A percentile compares a stretch with the other conserved stretches of the same genome.
Conservation (phyloP, 2,888 invertebrate genomes). For the Drosophila subsilvestris region DNA sequence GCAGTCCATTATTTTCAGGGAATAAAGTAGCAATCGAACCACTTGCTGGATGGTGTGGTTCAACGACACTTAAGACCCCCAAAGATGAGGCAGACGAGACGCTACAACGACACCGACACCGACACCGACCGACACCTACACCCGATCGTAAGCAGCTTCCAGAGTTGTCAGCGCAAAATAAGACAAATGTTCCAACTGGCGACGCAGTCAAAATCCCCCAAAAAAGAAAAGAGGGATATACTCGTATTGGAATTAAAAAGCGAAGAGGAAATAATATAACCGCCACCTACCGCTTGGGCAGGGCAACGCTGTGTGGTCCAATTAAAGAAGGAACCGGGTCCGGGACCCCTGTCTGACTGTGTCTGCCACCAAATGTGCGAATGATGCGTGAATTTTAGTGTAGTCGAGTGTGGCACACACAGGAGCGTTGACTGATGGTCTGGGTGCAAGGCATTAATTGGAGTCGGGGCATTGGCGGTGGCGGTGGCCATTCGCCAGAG, state of each 20-base stretch:
- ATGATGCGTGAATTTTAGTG: slow-evolving; percentile 82
- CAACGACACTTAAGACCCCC: slow-evolving; percentile 65
- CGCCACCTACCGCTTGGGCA: slow-evolving; percentile 42
- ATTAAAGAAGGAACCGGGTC: slow-evolving; percentile 77
- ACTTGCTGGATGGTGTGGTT: slow-evolving; percentile 52
- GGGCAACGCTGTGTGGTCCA: slow-evolving; percentile 79
- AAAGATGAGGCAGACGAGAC: slow-evolving; percentile 26
- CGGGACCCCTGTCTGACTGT: slow-evolving; percentile 50
- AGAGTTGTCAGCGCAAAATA: slow-evolving; percentile 79
- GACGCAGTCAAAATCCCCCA: slow-evolving; percentile 50
- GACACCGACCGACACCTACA: slow-evolving; percentile 53
- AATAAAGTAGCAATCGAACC: slow-evolving; percentile 54
- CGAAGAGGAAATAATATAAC: slow-evolving; percentile 11
- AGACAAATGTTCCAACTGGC: slow-evolving; percentile 76
- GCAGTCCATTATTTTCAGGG: slow-evolving; percentile 15
- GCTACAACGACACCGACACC: slow-evolving; percentile 36
- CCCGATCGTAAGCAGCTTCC: slow-evolving; percentile 79
- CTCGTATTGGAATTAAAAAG: slow-evolving; percentile 4
- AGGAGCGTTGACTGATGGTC: slow-evolving; percentile 73
- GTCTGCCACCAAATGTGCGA: slow-evolving; percentile 77
- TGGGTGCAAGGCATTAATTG: slow-evolving; percentile 80
- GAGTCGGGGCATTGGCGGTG: slow-evolving; percentile 58
- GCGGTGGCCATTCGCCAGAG: slow-evolving; percentile 46
- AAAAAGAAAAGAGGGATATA: slow-evolving; percentile 11
- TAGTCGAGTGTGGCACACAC: slow-evolving; percentile 60